Evolutionary conservation across 2,113 vertebrate genomes (phyloP).

Genomic region (Phyllostomus hastatus): DNA sequence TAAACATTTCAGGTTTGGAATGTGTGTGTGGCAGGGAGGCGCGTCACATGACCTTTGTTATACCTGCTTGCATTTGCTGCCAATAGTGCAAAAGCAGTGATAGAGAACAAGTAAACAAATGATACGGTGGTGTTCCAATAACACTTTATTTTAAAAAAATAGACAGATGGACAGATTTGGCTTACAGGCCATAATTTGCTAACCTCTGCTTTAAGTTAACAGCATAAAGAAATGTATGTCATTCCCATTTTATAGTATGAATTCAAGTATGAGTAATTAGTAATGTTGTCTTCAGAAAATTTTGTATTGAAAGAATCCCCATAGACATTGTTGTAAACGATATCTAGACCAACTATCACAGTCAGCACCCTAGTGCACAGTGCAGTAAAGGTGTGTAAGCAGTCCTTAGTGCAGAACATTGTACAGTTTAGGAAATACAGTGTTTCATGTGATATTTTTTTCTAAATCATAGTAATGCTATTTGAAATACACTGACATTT

Average conservation of each 20-base stretch:
- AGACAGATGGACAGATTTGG: neutral
- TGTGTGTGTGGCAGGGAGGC: no score
- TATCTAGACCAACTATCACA: neutral
- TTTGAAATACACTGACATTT: neutral
- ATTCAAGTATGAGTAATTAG: neutral
- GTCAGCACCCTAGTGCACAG: neutral
- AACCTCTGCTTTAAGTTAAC: neutral
- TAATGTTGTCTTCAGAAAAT: neutral
- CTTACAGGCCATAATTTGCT: neutral
- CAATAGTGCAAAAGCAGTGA: neutral
- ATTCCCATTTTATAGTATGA: neutral
- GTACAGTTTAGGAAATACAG: neutral
- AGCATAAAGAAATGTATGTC: neutral
- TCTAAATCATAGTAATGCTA: neutral
- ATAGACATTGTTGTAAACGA: neutral
- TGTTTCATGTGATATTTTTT: neutral
- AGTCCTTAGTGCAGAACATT: neutral
- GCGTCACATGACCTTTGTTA: neutral
- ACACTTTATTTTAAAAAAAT: neutral
- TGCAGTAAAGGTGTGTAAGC: neutral
- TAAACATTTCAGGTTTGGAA: neutral
- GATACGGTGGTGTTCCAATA: neutral
- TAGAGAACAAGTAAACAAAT: neutral
- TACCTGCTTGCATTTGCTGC: neutral
- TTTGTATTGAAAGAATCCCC: neutral